Evolutionary conservation across 2,113 vertebrate species (phyloP), one percentile per base, ranked within the genome.

Genomic region (Nyctibius bracteatus): DNA sequence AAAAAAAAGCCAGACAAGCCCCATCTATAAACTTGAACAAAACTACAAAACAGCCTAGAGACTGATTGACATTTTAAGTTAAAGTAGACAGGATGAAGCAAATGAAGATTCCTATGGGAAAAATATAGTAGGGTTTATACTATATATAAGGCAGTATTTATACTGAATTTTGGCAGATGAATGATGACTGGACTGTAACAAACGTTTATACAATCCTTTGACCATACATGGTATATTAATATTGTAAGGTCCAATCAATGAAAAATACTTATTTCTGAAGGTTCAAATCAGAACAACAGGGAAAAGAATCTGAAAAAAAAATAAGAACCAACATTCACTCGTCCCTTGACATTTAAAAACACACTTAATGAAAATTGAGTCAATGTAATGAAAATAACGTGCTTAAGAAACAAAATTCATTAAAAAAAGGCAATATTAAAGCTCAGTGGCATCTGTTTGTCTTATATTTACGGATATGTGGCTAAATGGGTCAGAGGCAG

Each of bases 401-500:
- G 3, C 18, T 63, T 78, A 59, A 77, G 20, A 87, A 83, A 83
- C 22, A 66, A 52, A 91, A 91, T 37, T 88, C 19, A 35, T 49
- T 14, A 90, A 86, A 46, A 28, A 78, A 90, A 8, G 93, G 28
- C 30, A 86, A 14, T 43, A 89, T 58, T 84, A 75, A 92, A 84
- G 41, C 58, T 90, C 63, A 66, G 39, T 41, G 12, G 10, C 35
- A 88, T 74, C 68, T 83, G 43, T 71, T 81, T 70, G 20, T 59
- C 39, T 94, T 90, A 49, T 72, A 47, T 79, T 71, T 88, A 68
- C 52, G 61, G 46, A 75, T 55, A 61, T 46, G 30, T 65, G 72
- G 61, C 51, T 94, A 89, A 83, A 94, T 46, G 68, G 92, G 80
- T 94, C 86, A 90, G 73, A 73, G 55, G 27, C 82, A 87, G 80